phyloP scores from a whole-genome alignment of 2,113 vertebrate genomes.

The Ctenodactylus gundi region DNA sequence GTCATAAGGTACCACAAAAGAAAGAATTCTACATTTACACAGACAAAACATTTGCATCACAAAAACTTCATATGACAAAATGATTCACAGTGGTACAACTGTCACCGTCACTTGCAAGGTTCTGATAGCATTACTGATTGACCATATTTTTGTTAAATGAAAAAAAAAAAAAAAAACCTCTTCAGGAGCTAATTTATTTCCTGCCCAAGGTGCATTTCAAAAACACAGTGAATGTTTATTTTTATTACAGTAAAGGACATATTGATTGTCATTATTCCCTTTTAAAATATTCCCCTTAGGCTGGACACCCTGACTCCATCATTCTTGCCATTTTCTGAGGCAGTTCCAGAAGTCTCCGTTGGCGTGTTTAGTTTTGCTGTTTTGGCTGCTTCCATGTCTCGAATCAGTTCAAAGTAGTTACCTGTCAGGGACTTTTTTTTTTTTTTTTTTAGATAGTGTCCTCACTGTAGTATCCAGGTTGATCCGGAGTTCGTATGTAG shows the following conservation, averaged over 20 bases:
- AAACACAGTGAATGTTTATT: not conserved
- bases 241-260: not conserved
- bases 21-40: constrained; percentile 15
- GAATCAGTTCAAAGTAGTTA: not conserved
- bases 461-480: too few species aligned
- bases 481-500: too few species aligned
- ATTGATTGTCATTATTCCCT: not conserved
- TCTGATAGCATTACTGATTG: not conserved
- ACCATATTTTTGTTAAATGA: too few species aligned
- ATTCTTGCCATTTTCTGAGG: not conserved
- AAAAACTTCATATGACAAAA: not conserved
- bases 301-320: not conserved
- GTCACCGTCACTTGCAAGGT: not conserved
- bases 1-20: not conserved
- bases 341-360: not conserved
- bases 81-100: not conserved
- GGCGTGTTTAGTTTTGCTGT: not conserved
- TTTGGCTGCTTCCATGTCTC: not conserved
- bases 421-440: too few species aligned
- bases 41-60: not conserved
- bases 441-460: too few species aligned
- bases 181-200: not conserved
- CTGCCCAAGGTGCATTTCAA: not conserved
- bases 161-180: too few species aligned
- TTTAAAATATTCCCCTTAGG: not conserved